phyloP scores from a whole-genome alignment of 1,140 invertebrate genomes.

The Delia radicum region DNA sequence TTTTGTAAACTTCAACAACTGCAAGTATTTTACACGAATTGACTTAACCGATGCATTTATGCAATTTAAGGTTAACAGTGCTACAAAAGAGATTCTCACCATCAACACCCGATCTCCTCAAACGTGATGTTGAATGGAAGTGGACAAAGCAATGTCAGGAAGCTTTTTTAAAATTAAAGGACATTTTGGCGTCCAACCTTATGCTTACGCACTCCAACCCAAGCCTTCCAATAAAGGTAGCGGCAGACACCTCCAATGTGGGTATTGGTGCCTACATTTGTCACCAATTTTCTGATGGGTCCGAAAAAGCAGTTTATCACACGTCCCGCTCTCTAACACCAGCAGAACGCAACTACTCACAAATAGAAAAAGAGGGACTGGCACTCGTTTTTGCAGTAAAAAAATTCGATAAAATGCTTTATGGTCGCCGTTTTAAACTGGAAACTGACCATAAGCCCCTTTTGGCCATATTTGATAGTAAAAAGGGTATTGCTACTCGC shows the following conservation, averaged over 20 bases:
- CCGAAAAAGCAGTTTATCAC: conserved; percentile 44
- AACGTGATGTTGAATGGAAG: background rate
- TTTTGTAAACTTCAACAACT: conserved; percentile 11
- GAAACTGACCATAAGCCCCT: conserved; percentile 57
- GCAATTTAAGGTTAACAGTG: background rate
- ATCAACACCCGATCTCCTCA: conserved; percentile 18
- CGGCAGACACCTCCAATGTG: conserved; percentile 34
- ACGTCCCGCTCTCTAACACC: conserved; percentile 47
- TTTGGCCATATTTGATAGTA: conserved; percentile 41
- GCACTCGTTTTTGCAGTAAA: conserved; percentile 54
- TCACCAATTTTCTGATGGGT: conserved; percentile 35
- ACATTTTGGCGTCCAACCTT: conserved; percentile 24
- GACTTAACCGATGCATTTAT: conserved; percentile 3
- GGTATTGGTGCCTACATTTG: conserved; percentile 38
- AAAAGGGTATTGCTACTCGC: conserved; percentile 37
- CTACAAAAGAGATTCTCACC: conserved; percentile 6
- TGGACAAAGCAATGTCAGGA: conserved; percentile 28
- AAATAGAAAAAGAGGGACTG: conserved; percentile 54
- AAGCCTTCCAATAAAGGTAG: conserved; percentile 28
- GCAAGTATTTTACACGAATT: background rate
- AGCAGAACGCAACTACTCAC: conserved; percentile 34
- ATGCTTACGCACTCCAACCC: conserved; percentile 34
- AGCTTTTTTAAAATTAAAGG: conserved; percentile 27
- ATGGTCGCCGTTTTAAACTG: conserved; percentile 46
- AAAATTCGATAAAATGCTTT: conserved; percentile 45